A percentile compares a stretch with the other conserved stretches of the same genome.
Evolutionary conservation across 2,888 invertebrate species (phyloP).

Genomic region (Lasioglossum calceatum): DNA sequence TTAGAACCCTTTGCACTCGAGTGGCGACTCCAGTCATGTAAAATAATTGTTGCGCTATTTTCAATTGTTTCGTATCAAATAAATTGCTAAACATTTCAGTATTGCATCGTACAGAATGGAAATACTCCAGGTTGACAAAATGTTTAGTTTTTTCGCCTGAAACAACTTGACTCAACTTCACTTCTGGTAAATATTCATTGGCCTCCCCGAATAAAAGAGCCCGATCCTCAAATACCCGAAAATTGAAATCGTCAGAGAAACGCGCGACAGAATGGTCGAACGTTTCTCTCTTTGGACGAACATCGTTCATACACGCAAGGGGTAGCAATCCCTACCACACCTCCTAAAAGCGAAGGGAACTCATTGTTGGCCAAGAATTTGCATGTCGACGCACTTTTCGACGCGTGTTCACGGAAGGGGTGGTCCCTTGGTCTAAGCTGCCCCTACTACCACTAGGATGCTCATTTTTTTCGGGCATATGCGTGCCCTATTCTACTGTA

Average conservation of each 20-base stretch:
- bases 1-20: too few species aligned
- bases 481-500: conserved; percentile 28
- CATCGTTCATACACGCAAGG: conserved; percentile 36
- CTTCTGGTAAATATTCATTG: too few species aligned
- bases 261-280: background rate
- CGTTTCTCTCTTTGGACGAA: background rate
- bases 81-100: too few species aligned
- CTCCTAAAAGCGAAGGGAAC: conserved; percentile 42
- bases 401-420: conserved; percentile 66
- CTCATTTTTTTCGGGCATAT: conserved; percentile 62
- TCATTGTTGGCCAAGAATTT: conserved; percentile 77
- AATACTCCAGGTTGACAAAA: too few species aligned
- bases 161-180: too few species aligned
- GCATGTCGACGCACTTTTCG: conserved; percentile 76
- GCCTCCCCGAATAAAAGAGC: background rate
- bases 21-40: too few species aligned
- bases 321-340: conserved; percentile 4
- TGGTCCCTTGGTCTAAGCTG: conserved; percentile 40
- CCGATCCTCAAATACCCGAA: background rate
- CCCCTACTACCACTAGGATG: conserved; percentile 37
- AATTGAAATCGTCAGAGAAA: background rate
- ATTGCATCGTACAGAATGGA: too few species aligned
- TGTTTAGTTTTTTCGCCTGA: too few species aligned
- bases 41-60: too few species aligned
- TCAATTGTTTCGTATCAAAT: too few species aligned